Evolutionary conservation across 2,113 vertebrate genomes (phyloP).

Genomic region (Gavia stellata): DNA sequence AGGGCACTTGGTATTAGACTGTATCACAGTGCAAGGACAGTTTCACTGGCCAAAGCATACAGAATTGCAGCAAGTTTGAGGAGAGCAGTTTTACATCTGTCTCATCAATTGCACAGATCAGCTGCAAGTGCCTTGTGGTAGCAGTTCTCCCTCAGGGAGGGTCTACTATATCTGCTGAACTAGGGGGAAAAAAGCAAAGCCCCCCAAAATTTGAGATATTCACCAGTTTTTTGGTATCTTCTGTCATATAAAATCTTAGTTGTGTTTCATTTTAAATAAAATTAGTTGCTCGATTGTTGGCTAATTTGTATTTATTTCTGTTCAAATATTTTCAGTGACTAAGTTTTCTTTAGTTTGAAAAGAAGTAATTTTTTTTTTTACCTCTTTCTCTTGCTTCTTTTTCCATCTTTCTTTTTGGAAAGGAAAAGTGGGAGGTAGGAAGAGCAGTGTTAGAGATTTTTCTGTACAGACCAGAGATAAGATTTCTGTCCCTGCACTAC

Average conservation of each 20-base stretch:
- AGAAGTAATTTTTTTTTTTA: background rate
- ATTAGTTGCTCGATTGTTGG: slow-evolving; percentile 45
- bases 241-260: background rate
- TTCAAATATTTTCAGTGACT: slow-evolving; percentile 25
- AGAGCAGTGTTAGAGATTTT: slow-evolving; percentile 7
- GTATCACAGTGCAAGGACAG: background rate
- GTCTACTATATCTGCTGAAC: background rate
- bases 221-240: background rate
- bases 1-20: background rate
- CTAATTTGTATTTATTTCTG: slow-evolving; percentile 56
- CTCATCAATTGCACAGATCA: slow-evolving; percentile 11
- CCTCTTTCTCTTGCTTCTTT: slow-evolving; percentile 25
- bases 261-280: slow-evolving; percentile 47
- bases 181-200: background rate
- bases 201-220: background rate
- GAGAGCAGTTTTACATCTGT: slow-evolving; percentile 57
- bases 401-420: slow-evolving; percentile 32
- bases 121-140: background rate
- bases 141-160: background rate
- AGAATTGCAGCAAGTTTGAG: background rate
- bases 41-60: background rate
- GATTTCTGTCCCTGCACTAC: background rate
- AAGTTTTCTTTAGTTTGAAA: slow-evolving; percentile 24
- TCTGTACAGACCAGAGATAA: background rate
- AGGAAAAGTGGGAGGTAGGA: slow-evolving; percentile 52